Base-by-base conservation (phyloP, 1,140 invertebrate species). In the Drosophila fuyamai region DNA sequence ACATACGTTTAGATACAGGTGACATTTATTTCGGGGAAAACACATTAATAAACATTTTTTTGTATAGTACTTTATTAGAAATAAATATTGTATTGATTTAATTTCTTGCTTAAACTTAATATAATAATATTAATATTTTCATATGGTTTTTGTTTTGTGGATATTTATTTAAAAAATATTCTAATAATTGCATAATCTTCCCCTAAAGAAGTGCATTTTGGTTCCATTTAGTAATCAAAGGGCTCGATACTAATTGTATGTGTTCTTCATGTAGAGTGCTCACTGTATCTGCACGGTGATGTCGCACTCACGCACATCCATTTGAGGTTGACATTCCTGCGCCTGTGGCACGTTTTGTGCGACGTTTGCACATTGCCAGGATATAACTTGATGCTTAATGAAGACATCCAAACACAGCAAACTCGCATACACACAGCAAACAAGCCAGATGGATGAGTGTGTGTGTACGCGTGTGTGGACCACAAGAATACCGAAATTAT, bases 351-450 rank as follows among this genome's bases (percentile, higher is more conserved):
- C 79, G 84, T 89, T 83, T 71, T 62, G 63, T 66, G 67, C 79
- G 62, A 83, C 83, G 83, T 89, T 86, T 86, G 83, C 84, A 79
- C 83, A 86, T 86, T 86, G 78, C 76, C 81, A 89, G 83, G 84
- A 89, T 85, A 82, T 88, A 86, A 83, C 72, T 80, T 89, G 75
- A 88, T 86, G 81, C 79, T 85, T 89, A 86, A 86, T 89, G 83
- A 80, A 89, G 79, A 86, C 83, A 78, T 76, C 79, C 75, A 58
- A 68, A 60, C 74, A 60, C n/a, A n/a, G n/a, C n/a, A n/a, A n/a
- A 46, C 12, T n/a, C 50, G 18, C 32, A 43, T 29, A 51, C 32
- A 36, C 7, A 36, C 18, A 5, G 32, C 48, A 16, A 14, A 40
- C 14, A 35, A 36, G 29, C 14, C 50, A 53, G 51, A 60, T 51